Evolutionary conservation across 2,888 invertebrate genomes (phyloP).

Genomic region (Eulithis prunata): DNA sequence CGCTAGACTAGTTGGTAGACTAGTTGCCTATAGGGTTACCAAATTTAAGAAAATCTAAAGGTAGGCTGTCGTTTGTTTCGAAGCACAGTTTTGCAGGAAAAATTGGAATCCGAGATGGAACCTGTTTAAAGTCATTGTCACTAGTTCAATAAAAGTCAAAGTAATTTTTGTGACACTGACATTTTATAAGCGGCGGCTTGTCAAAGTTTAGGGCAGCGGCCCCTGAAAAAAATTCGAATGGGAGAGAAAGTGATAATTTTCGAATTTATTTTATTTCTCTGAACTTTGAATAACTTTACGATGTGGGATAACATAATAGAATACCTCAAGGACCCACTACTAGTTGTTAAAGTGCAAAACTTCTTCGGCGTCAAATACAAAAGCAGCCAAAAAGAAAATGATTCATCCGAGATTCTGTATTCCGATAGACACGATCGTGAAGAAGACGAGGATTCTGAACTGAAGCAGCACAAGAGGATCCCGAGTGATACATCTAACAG

Average conservation of each 20-base stretch:
- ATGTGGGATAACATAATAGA: constrained; percentile 84
- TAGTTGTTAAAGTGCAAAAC: constrained; percentile 91
- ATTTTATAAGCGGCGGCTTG: no score
- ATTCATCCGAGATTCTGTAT: constrained; percentile 60
- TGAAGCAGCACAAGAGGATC: constrained; percentile 67
- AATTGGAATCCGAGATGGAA: no score
- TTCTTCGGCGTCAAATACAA: constrained; percentile 89
- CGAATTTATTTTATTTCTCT: constrained; percentile 6
- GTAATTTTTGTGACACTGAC: no score
- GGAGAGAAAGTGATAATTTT: neutral
- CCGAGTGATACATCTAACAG: constrained; percentile 73
- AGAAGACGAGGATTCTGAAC: constrained; percentile 54
- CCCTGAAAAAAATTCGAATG: neutral
- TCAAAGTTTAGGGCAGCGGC: no score
- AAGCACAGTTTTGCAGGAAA: no score
- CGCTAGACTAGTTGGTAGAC: no score
- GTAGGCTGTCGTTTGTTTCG: no score
- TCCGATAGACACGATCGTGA: constrained; percentile 59
- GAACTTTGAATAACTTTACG: constrained; percentile 24
- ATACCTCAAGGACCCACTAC: constrained; percentile 89
- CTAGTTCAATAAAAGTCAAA: no score
- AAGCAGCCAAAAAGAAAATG: constrained; percentile 55
- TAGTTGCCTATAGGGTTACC: no score
- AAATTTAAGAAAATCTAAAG: no score
- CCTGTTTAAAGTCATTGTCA: no score